Evolutionary conservation across 2,797 vertebrate species (phyloP).

Genomic region (Coranthus polyacanthus): DNA sequence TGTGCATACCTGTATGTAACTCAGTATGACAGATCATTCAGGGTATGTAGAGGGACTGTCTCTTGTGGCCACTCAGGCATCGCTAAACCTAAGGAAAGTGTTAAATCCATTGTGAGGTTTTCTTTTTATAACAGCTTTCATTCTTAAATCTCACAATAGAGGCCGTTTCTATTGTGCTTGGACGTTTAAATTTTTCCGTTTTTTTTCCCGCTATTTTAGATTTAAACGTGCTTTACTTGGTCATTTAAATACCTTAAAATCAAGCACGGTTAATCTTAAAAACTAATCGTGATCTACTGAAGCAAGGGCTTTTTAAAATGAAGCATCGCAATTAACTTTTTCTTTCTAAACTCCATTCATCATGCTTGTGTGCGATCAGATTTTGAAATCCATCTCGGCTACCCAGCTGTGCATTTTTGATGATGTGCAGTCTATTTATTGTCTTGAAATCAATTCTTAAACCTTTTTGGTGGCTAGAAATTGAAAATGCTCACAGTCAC

Average conservation of each 20-base stretch:
- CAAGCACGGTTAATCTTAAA: too few species aligned
- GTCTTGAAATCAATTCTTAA: neutral
- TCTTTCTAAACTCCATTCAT: too few species aligned
- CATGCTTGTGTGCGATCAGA: too few species aligned
- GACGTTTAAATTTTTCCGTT: too few species aligned
- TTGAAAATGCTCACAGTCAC: neutral
- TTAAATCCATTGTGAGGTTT: constrained; percentile 26
- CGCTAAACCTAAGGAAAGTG: constrained; percentile 29
- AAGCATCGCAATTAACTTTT: too few species aligned
- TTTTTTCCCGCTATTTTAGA: neutral
- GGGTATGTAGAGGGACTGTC: constrained; percentile 16
- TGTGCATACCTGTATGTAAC: constrained; percentile 67
- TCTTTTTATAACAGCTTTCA: constrained; percentile 1
- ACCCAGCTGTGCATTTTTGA: too few species aligned
- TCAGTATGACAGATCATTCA: constrained; percentile 57
- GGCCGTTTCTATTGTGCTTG: neutral
- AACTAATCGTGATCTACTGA: too few species aligned
- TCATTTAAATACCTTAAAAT: too few species aligned
- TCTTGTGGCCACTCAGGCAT: constrained; percentile 27
- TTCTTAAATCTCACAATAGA: neutral
- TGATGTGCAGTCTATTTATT: neutral
- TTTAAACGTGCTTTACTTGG: too few species aligned
- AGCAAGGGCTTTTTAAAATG: too few species aligned
- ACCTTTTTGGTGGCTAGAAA: too few species aligned
- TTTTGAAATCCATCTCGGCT: too few species aligned